Base-by-base conservation (phyloP, 2,888 invertebrate genomes). In the Mesodorylaimus sp. region DNA sequence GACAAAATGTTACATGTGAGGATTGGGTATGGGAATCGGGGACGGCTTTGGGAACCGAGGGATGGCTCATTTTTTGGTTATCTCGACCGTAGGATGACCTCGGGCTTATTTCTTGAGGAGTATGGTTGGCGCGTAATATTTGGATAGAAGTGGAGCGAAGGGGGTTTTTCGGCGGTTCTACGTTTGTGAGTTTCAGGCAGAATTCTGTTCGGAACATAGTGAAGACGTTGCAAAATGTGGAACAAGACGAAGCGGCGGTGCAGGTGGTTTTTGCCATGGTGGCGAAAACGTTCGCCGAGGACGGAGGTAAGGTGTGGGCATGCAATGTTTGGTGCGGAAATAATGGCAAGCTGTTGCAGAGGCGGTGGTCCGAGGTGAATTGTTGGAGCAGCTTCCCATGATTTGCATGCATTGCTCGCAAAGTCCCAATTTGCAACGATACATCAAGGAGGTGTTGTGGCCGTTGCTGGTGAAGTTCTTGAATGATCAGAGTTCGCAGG, bases 381-480 rank as follows among this genome's bases (percentile, higher is more conserved):
- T 80, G 59, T 73, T 79, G 66, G 77, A 79, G 59, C 78, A 79
- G 60, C 70, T 80, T 48, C 78, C 79, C 5, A 75, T 76, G 58
- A 70, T 80, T 53, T 78, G 78, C 16, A 69, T 75, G 55, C 73
- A 76, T 57, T 78, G 77, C 54, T 70, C 74, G 55, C 75, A 76
- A 59, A 70, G 71, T 52, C 58, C 55, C 19, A 57, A 62, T 24
- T 61, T 67, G 48, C 70, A 69, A 27, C 68, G 73, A 58, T 71
- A 77, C 37, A 69, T 77, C 38, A 69, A 74, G 38, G 71, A 73
- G 48, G 73, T 77, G 59, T 69, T 80, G 47, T 68, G 80, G 50
- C 76, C 76, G 13, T 70, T 78, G 60, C 74, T 79, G 49, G 75
- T 77, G 27, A 71, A 73, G 54, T 76, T 75, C 61, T 70, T 80